Conservation (phyloP, 2,113 vertebrate genomes). For the zebrafish (Danio rerio) region DNA sequence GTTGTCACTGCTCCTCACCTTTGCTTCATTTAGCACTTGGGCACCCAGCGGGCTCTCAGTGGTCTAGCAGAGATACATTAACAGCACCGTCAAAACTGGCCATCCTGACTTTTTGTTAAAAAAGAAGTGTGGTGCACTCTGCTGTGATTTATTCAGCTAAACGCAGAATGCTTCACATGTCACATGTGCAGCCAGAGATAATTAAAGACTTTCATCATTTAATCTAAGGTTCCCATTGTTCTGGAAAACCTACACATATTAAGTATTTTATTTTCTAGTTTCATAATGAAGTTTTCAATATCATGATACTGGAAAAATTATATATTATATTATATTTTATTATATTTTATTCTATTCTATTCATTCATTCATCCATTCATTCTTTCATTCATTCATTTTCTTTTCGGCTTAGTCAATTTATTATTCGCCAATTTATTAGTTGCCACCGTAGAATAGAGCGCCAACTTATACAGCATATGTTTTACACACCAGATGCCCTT, state of each 20-base stretch:
- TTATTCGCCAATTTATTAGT: too few relatives aligned
- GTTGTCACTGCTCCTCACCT: slow-evolving; percentile 26
- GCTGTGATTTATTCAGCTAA: neutral
- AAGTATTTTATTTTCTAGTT: neutral
- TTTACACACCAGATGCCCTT: too few relatives aligned
- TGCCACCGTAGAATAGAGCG: too few relatives aligned
- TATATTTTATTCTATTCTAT: too few relatives aligned
- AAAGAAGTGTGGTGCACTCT: neutral
- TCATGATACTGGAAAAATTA: too few relatives aligned
- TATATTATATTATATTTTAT: too few relatives aligned
- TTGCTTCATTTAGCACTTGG: slow-evolving; percentile 19
- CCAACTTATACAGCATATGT: too few relatives aligned
- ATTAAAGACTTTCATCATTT: neutral
- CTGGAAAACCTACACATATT: neutral
- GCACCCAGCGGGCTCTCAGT: neutral
- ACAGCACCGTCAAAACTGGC: neutral
- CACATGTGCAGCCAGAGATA: neutral
- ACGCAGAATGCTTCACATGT: neutral
- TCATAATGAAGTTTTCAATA: neutral
- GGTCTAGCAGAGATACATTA: neutral
- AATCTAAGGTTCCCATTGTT: neutral
- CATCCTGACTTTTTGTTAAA: neutral
- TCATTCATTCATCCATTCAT: too few relatives aligned
- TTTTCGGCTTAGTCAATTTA: too few relatives aligned
- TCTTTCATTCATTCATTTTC: too few relatives aligned